Conservation (phyloP, 2,797 vertebrate species). For the Sebastes kiyomatsui region DNA sequence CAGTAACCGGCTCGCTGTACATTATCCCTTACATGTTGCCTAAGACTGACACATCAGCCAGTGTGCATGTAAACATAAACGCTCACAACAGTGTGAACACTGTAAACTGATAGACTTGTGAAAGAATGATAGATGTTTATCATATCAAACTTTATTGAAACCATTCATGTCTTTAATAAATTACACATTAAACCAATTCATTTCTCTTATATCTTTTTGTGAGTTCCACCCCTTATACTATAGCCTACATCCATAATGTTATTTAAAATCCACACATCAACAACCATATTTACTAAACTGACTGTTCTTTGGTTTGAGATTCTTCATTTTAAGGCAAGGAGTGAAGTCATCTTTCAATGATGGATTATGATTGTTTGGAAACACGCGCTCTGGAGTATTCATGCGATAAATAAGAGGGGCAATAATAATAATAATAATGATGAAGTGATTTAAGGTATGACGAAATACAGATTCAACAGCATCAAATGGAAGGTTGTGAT, state of each 20-base stretch:
- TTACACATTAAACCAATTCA: neutral
- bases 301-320: neutral
- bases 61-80: neutral
- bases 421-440: constrained; percentile 6
- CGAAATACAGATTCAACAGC: neutral
- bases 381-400: neutral
- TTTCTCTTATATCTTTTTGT: neutral
- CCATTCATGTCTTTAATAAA: neutral
- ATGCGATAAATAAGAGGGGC: neutral
- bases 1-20: too few species aligned
- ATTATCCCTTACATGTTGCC: too few species aligned
- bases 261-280: neutral
- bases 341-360: neutral
- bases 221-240: neutral
- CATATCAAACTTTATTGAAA: neutral
- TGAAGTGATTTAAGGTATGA: constrained; percentile 16
- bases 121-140: neutral
- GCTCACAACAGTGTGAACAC: neutral
- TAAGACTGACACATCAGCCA: too few species aligned
- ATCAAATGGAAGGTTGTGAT: constrained; percentile 3
- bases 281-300: neutral
- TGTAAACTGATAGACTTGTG: neutral
- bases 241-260: neutral
- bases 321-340: neutral
- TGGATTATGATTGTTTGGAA: neutral